A percentile compares a stretch with the other conserved stretches of the same genome.
Evolutionary conservation across 1,140 invertebrate genomes (phyloP).

Genomic region (Drosophila azteca): DNA sequence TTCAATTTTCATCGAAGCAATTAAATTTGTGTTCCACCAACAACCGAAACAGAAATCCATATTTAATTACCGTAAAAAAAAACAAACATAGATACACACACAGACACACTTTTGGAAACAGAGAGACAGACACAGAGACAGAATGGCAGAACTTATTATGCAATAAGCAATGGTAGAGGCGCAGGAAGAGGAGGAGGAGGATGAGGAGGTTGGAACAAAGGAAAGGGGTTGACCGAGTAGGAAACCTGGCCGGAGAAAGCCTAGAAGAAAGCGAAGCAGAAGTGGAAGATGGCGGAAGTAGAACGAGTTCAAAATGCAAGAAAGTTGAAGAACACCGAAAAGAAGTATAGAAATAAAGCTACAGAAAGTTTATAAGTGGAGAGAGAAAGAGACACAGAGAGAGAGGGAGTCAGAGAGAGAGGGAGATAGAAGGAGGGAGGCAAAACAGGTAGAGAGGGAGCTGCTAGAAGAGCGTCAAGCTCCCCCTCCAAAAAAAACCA

Average conservation of each 20-base stretch:
- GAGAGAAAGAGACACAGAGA: background rate
- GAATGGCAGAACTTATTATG: constrained; percentile 71
- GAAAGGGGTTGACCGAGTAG: background rate
- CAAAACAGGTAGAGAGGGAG: constrained; percentile 1
- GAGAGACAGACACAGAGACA: constrained; percentile 23
- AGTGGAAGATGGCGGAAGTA: too few species aligned
- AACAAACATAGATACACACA: constrained; percentile 3
- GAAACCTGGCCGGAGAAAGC: background rate
- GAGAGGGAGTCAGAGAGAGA: too few species aligned
- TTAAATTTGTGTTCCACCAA: constrained; percentile 40
- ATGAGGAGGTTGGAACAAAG: background rate
- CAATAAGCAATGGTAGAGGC: constrained; percentile 43
- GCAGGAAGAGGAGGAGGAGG: constrained; percentile 9
- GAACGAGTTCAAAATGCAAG: too few species aligned
- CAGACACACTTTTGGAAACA: background rate
- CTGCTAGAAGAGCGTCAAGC: background rate
- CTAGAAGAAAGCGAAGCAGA: too few species aligned
- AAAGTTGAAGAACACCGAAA: too few species aligned
- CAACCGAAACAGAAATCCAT: constrained; percentile 56
- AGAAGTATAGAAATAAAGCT: too few species aligned
- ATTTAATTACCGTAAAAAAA: constrained; percentile 61
- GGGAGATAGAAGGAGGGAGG: background rate
- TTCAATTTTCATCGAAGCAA: constrained; percentile 43
- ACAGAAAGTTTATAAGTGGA: background rate
- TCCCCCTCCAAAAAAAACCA: too few species aligned